Evolutionary conservation across 2,888 invertebrate species (phyloP).

Genomic region (Hartigia nigra): DNA sequence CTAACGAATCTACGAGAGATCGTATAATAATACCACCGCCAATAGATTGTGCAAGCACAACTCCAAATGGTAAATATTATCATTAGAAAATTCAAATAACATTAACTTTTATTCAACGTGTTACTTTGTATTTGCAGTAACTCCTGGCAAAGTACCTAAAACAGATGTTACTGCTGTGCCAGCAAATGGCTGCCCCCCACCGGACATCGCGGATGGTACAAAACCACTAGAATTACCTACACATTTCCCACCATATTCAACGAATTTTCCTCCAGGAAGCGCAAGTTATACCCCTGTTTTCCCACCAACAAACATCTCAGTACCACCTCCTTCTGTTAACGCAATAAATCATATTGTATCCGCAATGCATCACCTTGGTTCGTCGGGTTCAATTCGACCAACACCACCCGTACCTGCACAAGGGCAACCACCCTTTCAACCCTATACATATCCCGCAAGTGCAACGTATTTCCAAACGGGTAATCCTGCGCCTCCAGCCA

Average conservation of each 20-base stretch:
- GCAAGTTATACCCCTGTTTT: constrained; percentile 58
- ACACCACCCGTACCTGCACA: constrained; percentile 44
- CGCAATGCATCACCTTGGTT: constrained; percentile 50
- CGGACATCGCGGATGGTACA: constrained; percentile 49
- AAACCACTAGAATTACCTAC: constrained; percentile 53
- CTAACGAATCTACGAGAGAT: constrained; percentile 56
- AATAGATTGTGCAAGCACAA: constrained; percentile 51
- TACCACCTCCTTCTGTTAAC: constrained; percentile 60
- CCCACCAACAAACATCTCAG: constrained; percentile 59
- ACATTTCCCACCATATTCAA: constrained; percentile 55
- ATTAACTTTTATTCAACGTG: not conserved
- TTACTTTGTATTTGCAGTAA: constrained; percentile 27
- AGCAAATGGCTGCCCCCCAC: constrained; percentile 55
- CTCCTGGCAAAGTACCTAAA: constrained; percentile 55
- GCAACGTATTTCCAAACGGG: constrained; percentile 56
- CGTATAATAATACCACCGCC: constrained; percentile 46
- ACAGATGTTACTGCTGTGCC: constrained; percentile 43
- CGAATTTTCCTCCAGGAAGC: constrained; percentile 49
- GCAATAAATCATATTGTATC: constrained; percentile 59
- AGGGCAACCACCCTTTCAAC: constrained; percentile 47
- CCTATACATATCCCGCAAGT: constrained; percentile 57
- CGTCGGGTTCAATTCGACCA: constrained; percentile 45
- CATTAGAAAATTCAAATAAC: not conserved
- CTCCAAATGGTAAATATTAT: constrained; percentile 52
- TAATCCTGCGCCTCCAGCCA: constrained; percentile 50